Evolutionary conservation across 2,797 vertebrate species (phyloP).

Genomic region (Schizopygopsis pylzovi): DNA sequence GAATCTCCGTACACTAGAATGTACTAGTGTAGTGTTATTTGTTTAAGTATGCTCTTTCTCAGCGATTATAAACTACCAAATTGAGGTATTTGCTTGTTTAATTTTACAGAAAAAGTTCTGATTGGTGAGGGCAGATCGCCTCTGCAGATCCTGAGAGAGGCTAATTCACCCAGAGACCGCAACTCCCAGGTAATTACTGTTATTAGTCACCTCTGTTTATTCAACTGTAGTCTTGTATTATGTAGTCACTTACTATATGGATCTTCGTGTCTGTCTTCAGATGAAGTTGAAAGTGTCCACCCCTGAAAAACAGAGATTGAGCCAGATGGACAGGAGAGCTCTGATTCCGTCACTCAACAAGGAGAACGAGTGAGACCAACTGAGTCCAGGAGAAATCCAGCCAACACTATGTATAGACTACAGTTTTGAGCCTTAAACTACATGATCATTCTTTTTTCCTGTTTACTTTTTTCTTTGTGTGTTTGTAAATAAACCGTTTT

Average conservation of each 20-base stretch:
- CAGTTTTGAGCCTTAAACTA: slow-evolving; percentile 16
- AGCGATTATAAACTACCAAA: neutral
- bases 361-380: slow-evolving; percentile 70
- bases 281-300: slow-evolving; percentile 76
- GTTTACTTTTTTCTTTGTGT: slow-evolving; percentile 30
- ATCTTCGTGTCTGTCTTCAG: slow-evolving; percentile 57
- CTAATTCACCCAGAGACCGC: slow-evolving; percentile 78
- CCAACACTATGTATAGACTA: slow-evolving; percentile 40
- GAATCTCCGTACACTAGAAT: neutral
- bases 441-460: slow-evolving; percentile 12
- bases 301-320: slow-evolving; percentile 72
- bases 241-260: neutral
- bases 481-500: slow-evolving; percentile 33
- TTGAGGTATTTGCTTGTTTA: neutral
- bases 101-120: slow-evolving; percentile 64
- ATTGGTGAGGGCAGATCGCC: slow-evolving; percentile 84
- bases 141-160: slow-evolving; percentile 85
- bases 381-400: neutral
- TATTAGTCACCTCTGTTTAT: neutral
- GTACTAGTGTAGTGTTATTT: neutral
- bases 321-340: slow-evolving; percentile 71
- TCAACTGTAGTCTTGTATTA: neutral
- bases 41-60: neutral
- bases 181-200: slow-evolving; percentile 68
- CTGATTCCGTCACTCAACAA: slow-evolving; percentile 74